phyloP scores from a whole-genome alignment of 2,888 invertebrate genomes.

The Eurytoma californica region DNA sequence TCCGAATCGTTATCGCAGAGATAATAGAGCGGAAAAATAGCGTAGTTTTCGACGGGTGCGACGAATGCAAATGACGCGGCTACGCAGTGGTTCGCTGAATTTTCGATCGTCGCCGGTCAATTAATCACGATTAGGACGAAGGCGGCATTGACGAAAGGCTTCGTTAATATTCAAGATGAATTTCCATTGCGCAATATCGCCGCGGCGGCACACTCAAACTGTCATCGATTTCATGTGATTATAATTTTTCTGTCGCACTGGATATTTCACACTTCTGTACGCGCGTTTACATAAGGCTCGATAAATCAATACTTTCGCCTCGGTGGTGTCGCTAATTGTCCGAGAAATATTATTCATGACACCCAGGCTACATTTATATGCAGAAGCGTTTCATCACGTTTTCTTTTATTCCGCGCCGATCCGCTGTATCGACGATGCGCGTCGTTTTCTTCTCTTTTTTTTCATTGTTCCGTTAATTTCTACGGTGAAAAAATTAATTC shows the following conservation, averaged over 20 bases:
- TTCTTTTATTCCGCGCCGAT: not conserved
- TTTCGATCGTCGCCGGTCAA: conserved; percentile 18
- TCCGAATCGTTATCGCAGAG: no score
- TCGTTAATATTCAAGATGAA: conserved; percentile 26
- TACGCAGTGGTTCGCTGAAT: not conserved
- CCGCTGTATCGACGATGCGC: no score
- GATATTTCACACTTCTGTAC: not conserved
- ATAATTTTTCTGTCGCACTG: conserved; percentile 17
- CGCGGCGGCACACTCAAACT: conserved; percentile 13
- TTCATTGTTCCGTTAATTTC: no score
- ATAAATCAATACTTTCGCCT: conserved; percentile 12
- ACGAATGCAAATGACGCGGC: conserved; percentile 22
- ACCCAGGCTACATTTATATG: not conserved
- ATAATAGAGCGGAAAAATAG: no score
- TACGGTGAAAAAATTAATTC: no score
- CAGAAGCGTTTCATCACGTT: conserved; percentile 5
- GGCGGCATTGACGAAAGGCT: conserved; percentile 32
- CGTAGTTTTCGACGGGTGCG: not conserved
- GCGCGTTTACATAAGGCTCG: conserved; percentile 1
- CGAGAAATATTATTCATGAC: conserved; percentile 3
- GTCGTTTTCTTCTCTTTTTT: no score
- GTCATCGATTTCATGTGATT: conserved; percentile 34
- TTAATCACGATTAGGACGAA: conserved; percentile 33
- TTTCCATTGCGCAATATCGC: conserved; percentile 18
- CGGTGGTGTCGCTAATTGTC: conserved; percentile 9